Base-by-base conservation (phyloP, 2,888 invertebrate species). In the Tachina lurida region DNA sequence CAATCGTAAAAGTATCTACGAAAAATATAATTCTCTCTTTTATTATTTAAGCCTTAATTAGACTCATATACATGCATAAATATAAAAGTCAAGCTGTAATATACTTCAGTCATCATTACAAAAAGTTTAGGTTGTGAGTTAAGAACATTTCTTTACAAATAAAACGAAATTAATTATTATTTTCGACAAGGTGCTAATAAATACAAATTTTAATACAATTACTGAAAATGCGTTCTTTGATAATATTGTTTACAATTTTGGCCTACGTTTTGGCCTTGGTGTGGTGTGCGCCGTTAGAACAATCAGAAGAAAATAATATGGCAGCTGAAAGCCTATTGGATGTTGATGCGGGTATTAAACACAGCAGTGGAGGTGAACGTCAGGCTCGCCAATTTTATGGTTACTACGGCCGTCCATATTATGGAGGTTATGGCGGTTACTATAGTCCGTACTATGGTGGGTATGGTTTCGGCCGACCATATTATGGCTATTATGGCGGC, bases 361-460 rank as follows among this genome's bases (percentile, higher is more conserved):
- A 84, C 10, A 73, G 19, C 12, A 67, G 31, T 56, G 81, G 60
- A 65, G 73, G 75, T 10, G 41, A 13, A 10, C 87, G 88, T 10
- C 41, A 79, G 49, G 86, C 75, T 15, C 87, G 88, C 12, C 88
- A 89, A 67, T 87, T 85, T 58, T 87, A 80, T 45, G 80, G 73
- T 13, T 76, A 60, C 3, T 74, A 60, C 17, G 62, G 71, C 3
- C 76, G 73, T 71, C 78, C 74, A 10, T 71, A 63, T 49, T 76
- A 71, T 54, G 71, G 71, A 1, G 62, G 70, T 2, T 84, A 77
- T 58, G 71, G 73, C 7, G 43, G 62, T 41, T 71, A 56, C 13
- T 10, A 49, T 71, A 45, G 71, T 12, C 78, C 71, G 0, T 74
- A 74, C 19, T 85, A 84, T 71, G 65, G 70, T 45, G 54, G 70